phyloP scores from a whole-genome alignment of 1,140 invertebrate genomes.

The Andricus grossulariae region DNA sequence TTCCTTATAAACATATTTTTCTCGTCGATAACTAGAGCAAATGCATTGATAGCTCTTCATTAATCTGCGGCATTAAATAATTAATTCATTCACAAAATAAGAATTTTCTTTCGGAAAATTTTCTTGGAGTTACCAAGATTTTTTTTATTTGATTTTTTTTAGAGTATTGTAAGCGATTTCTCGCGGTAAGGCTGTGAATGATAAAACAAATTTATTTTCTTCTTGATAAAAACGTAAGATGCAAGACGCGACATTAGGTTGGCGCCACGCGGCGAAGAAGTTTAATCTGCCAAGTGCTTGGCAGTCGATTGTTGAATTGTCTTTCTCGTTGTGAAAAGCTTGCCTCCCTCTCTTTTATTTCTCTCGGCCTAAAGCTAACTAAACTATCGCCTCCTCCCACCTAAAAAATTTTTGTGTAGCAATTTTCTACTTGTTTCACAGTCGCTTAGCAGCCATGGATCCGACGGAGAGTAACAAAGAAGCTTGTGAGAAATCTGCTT shows the following conservation, averaged over 20 bases:
- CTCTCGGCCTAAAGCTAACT: slow-evolving; percentile 28
- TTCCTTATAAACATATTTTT: too few relatives aligned
- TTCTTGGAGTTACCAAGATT: too few relatives aligned
- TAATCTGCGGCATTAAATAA: too few relatives aligned
- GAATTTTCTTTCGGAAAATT: too few relatives aligned
- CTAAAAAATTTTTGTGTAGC: slow-evolving; percentile 36
- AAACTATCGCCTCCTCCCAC: slow-evolving; percentile 14
- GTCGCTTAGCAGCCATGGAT: slow-evolving; percentile 66
- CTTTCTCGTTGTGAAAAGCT: slow-evolving; percentile 18
- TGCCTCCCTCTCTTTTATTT: slow-evolving; percentile 20
- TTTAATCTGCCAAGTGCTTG: slow-evolving; percentile 19
- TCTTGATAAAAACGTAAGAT: slow-evolving; percentile 13
- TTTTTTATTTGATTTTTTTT: not conserved
- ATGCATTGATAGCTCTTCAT: too few relatives aligned
- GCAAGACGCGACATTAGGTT: not conserved
- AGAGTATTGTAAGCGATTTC: not conserved
- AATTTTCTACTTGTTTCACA: slow-evolving; percentile 48
- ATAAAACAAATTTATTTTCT: slow-evolving; percentile 3
- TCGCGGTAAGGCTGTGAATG: not conserved
- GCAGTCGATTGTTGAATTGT: slow-evolving; percentile 32
- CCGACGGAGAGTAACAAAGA: slow-evolving; percentile 60
- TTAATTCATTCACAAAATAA: too few relatives aligned
- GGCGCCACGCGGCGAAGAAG: slow-evolving; percentile 21
- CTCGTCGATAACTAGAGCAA: too few relatives aligned
- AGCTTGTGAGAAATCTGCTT: slow-evolving; percentile 47